phyloP scores from a whole-genome alignment of 2,113 vertebrate species.

The Sinocyclocheilus maitianheensis region DNA sequence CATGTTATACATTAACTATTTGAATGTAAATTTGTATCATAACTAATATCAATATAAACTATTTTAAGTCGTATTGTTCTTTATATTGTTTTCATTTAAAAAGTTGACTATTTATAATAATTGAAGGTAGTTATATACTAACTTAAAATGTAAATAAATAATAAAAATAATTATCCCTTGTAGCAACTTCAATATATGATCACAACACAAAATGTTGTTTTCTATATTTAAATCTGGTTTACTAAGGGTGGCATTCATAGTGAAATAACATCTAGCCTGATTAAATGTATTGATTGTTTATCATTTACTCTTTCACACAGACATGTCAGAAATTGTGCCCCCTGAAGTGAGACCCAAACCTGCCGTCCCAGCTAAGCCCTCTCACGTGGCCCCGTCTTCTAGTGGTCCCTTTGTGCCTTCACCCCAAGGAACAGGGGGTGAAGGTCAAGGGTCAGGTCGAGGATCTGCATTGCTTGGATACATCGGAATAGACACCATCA shows the following conservation, averaged over 20 bases:
- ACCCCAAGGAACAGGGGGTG: conserved; percentile 63
- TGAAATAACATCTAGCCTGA: neutral
- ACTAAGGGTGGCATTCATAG: neutral
- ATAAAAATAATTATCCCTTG: neutral
- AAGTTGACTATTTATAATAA: neutral
- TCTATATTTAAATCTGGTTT: neutral
- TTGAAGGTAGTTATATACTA: neutral
- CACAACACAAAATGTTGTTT: neutral
- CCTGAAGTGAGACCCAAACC: conserved; percentile 92
- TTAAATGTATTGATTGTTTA: neutral
- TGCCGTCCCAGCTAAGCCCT: conserved; percentile 88
- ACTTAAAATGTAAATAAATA: no score
- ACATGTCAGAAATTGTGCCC: conserved; percentile 93
- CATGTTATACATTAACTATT: neutral
- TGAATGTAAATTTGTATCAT: neutral
- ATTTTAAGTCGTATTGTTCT: neutral
- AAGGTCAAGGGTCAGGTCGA: conserved; percentile 63
- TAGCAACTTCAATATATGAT: neutral
- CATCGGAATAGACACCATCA: conserved; percentile 95
- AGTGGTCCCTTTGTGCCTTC: conserved; percentile 63
- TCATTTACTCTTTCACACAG: conserved; percentile 62
- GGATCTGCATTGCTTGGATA: conserved; percentile 87
- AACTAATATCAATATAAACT: neutral
- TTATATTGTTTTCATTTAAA: neutral
- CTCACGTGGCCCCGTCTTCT: conserved; percentile 78